These are phyloP conservation scores for Zaprionus ghesquierei DNA, from an alignment of 1,140 invertebrate species.

Conservation along the genomic window DNA sequence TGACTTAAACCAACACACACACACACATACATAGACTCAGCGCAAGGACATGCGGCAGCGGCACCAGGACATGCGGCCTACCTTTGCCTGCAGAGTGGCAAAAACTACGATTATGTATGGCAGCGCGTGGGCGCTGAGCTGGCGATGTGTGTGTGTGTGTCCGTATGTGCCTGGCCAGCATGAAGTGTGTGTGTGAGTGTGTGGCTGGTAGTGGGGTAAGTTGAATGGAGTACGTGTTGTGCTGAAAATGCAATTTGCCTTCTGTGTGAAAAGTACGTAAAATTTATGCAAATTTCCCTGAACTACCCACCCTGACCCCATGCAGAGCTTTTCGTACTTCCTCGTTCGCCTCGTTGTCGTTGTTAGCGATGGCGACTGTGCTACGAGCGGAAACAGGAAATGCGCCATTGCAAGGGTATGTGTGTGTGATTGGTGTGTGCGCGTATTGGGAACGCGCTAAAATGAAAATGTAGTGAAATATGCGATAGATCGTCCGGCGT, in stretches of 20 bases:
- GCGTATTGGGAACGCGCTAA: slow-evolving; percentile 49
- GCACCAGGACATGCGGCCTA: slow-evolving; percentile 60
- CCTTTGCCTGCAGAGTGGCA: slow-evolving; percentile 32
- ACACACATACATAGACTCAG: neutral
- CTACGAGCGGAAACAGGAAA: slow-evolving; percentile 75
- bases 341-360: neutral
- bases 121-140: slow-evolving; percentile 1
- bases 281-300: slow-evolving; percentile 74
- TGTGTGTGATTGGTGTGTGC: slow-evolving; percentile 34
- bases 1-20: slow-evolving; percentile 72
- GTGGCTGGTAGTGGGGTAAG: slow-evolving; percentile 36
- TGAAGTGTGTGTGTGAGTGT: slow-evolving; percentile 16
- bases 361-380: slow-evolving; percentile 42
- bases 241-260: slow-evolving; percentile 79
- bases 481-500: slow-evolving; percentile 42
- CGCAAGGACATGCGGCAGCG: slow-evolving; percentile 9
- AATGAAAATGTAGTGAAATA: slow-evolving; percentile 77
- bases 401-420: slow-evolving; percentile 57
- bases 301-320: slow-evolving; percentile 60
- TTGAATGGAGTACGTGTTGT: slow-evolving; percentile 79
- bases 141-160: slow-evolving; percentile 17
- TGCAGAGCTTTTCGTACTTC: neutral
- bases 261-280: slow-evolving; percentile 79
- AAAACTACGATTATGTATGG: slow-evolving; percentile 46
- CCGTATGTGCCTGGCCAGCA: neutral